Percentiles rank a stretch among this genome's conserved stretches.
phyloP scores from a whole-genome alignment of 1,140 invertebrate species.

The Drosophila elegans region DNA sequence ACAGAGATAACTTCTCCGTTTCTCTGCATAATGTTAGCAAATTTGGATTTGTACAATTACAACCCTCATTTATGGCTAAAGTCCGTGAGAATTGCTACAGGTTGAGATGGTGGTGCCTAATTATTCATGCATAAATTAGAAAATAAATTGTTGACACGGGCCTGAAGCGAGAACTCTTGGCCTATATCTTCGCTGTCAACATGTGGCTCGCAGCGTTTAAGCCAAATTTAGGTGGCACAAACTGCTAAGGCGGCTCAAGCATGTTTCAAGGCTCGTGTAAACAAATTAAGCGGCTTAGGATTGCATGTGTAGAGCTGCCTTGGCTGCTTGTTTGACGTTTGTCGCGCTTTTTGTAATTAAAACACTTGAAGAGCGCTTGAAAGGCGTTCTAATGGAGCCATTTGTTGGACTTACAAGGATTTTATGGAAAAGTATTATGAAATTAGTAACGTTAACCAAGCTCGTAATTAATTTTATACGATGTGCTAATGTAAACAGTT shows the following conservation, averaged over 20 bases:
- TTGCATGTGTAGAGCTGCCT: conserved; percentile 22
- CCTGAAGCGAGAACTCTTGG: conserved; percentile 6
- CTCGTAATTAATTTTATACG: conserved; percentile 4
- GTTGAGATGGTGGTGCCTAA: conserved; percentile 22
- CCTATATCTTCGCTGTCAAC: conserved; percentile 32
- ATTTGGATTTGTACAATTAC: conserved; percentile 39
- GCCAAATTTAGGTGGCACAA: conserved; percentile 41
- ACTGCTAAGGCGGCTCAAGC: conserved; percentile 31
- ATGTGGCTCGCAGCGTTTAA: conserved; percentile 51
- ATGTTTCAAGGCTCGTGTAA: conserved; percentile 29
- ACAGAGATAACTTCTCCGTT: conserved; percentile 1
- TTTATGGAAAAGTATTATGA: background rate
- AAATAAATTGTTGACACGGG: conserved; percentile 51
- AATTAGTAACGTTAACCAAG: background rate
- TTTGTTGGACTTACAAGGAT: conserved; percentile 21
- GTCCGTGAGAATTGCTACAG: conserved; percentile 39
- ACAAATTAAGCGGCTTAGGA: conserved; percentile 59
- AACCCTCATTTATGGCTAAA: conserved; percentile 23
- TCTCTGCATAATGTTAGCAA: conserved; percentile 33
- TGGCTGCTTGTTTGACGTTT: conserved; percentile 37
- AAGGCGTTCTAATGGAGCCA: conserved; percentile 29
- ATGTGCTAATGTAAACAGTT: background rate
- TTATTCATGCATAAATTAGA: conserved; percentile 62
- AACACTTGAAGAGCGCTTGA: conserved; percentile 32
- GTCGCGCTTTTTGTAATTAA: conserved; percentile 51